These are phyloP conservation scores for Cotesia glomerata DNA, from an alignment of 1,140 invertebrate genomes.

Conservation along the genomic window DNA sequence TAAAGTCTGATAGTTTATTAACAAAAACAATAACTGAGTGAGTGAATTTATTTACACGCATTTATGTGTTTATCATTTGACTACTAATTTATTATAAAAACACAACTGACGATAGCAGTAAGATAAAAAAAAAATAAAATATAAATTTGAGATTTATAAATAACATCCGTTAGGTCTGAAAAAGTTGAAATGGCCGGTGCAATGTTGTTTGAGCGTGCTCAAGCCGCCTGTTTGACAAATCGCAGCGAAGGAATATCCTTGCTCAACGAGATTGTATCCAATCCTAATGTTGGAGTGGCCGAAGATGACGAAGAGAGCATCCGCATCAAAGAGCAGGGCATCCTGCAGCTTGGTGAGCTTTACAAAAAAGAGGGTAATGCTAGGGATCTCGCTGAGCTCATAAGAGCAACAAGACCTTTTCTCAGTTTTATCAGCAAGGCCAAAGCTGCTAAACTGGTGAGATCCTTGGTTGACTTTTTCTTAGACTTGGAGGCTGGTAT, in stretches of 20 bases:
- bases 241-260: slow-evolving; percentile 74
- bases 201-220: slow-evolving; percentile 82
- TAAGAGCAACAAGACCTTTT: slow-evolving; percentile 93
- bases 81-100: not conserved
- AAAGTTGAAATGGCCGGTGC: slow-evolving; percentile 76
- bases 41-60: not conserved
- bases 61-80: not conserved
- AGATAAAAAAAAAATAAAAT: not conserved
- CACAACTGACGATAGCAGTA: not conserved
- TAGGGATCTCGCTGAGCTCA: slow-evolving; percentile 91
- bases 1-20: not conserved
- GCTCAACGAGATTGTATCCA: slow-evolving; percentile 74
- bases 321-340: slow-evolving; percentile 86
- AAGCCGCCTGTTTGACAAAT: slow-evolving; percentile 73
- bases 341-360: slow-evolving; percentile 85
- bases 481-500: slow-evolving; percentile 94
- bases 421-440: slow-evolving; percentile 95
- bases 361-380: slow-evolving; percentile 93
- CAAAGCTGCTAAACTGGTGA: slow-evolving; percentile 97
- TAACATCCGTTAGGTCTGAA: slow-evolving; percentile 5
- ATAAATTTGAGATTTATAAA: slow-evolving; percentile 10
- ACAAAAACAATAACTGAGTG: not conserved
- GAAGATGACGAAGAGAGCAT: slow-evolving; percentile 87
- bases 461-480: slow-evolving; percentile 96
- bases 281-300: slow-evolving; percentile 68